phyloP scores from a whole-genome alignment of 2,888 invertebrate genomes.

The Seira musarum region DNA sequence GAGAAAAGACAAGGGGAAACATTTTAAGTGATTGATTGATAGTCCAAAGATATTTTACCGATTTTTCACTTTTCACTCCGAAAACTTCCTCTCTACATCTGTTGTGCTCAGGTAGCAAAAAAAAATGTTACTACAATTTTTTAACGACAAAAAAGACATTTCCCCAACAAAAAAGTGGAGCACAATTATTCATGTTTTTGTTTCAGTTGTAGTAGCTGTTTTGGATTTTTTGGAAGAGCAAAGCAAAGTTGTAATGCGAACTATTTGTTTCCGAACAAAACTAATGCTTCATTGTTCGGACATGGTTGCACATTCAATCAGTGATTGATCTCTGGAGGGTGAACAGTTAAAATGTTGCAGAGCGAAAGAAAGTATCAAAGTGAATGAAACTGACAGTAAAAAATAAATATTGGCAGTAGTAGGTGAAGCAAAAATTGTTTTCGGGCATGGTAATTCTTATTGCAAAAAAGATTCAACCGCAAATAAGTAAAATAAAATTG shows the following conservation, averaged over 20 bases:
- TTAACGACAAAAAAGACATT: conserved; percentile 36
- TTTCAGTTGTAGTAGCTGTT: neutral
- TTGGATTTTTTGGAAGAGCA: neutral
- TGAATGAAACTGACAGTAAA: conserved; percentile 42
- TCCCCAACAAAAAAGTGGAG: conserved; percentile 30
- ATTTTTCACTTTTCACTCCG: conserved; percentile 49
- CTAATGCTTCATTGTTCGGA: neutral
- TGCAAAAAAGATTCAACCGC: no score
- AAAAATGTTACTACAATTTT: no score
- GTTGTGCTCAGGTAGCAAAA: conserved; percentile 18
- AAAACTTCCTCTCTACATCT: neutral
- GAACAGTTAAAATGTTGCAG: conserved; percentile 21
- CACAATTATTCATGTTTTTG: conserved; percentile 52
- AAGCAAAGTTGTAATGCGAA: conserved; percentile 15
- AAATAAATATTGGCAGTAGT: neutral
- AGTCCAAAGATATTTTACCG: conserved; percentile 25
- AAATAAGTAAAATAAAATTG: no score
- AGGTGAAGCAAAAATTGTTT: neutral
- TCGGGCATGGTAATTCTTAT: no score
- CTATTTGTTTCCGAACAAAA: conserved; percentile 20
- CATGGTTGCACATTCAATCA: neutral
- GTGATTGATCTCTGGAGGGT: conserved; percentile 45
- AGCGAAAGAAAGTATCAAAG: conserved; percentile 12
- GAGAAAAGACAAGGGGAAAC: conserved; percentile 32
- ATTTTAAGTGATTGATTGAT: conserved; percentile 56